These are phyloP conservation scores for Sceloporus undulatus DNA, from an alignment of 2,113 vertebrate species.

Conservation along the genomic window DNA sequence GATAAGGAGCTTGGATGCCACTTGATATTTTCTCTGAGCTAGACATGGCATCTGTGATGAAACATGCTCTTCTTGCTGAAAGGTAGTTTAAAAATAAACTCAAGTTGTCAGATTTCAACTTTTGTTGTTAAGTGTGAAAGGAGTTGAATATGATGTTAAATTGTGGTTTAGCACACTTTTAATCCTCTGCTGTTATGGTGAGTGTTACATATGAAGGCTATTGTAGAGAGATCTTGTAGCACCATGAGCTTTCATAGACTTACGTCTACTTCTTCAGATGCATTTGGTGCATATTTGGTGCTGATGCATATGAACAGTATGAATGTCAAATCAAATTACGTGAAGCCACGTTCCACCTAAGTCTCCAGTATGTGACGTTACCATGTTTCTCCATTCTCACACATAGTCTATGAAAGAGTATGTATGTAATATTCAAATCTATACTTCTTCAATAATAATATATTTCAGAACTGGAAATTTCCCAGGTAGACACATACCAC, in stretches of 20 bases:
- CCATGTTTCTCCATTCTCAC: background rate
- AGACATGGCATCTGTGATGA: background rate
- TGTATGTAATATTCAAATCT: background rate
- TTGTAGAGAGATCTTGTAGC: too few species aligned
- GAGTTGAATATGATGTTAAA: background rate
- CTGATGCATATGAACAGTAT: too few species aligned
- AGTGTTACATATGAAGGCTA: too few species aligned
- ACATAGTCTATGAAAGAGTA: background rate
- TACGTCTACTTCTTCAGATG: too few species aligned
- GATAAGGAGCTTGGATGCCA: background rate
- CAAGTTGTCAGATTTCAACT: background rate
- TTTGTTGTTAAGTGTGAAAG: too few species aligned
- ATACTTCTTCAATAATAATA: background rate
- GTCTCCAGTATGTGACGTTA: background rate
- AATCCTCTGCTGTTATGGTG: background rate
- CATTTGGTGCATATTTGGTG: too few species aligned
- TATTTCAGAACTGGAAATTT: background rate
- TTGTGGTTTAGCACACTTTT: background rate
- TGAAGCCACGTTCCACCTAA: background rate
- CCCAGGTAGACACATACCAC: background rate
- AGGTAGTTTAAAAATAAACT: background rate
- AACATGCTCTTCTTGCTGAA: background rate
- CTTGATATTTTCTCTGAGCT: slow-evolving; percentile 3
- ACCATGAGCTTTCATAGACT: too few species aligned
- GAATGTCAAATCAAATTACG: background rate